phyloP scores from a whole-genome alignment of 2,888 invertebrate species.

The Muschampia plurimacula region DNA sequence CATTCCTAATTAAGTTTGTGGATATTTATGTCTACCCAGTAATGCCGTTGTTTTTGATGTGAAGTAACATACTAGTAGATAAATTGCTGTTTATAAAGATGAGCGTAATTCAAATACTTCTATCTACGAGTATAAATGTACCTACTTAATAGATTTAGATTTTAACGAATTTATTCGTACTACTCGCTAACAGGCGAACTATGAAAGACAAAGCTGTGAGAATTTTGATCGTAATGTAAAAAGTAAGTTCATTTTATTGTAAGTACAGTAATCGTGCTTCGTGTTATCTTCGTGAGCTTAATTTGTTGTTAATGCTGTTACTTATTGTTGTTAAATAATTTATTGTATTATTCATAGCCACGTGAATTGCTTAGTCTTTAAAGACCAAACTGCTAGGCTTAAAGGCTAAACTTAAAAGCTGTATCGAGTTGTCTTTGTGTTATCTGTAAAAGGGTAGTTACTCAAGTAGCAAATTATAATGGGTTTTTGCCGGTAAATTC shows the following conservation, averaged over 20 bases:
- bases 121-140: conserved; percentile 57
- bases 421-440: neutral
- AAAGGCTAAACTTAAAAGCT: neutral
- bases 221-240: conserved; percentile 83
- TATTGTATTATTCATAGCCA: neutral
- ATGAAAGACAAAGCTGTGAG: conserved; percentile 87
- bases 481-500: neutral
- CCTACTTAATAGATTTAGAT: conserved; percentile 73
- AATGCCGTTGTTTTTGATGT: neutral
- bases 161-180: conserved; percentile 82
- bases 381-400: neutral
- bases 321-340: conserved; percentile 17
- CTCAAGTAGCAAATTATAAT: neutral
- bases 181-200: conserved; percentile 80
- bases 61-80: neutral
- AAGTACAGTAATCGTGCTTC: conserved; percentile 67
- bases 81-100: conserved; percentile 26
- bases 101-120: conserved; percentile 52
- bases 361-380: neutral
- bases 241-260: conserved; percentile 78
- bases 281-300: conserved; percentile 55
- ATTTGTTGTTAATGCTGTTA: conserved; percentile 47
- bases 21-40: neutral
- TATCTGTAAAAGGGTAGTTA: neutral
- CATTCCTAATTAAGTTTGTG: neutral